Conservation (phyloP, 2,888 invertebrate species). For the Nomada ruficornis region DNA sequence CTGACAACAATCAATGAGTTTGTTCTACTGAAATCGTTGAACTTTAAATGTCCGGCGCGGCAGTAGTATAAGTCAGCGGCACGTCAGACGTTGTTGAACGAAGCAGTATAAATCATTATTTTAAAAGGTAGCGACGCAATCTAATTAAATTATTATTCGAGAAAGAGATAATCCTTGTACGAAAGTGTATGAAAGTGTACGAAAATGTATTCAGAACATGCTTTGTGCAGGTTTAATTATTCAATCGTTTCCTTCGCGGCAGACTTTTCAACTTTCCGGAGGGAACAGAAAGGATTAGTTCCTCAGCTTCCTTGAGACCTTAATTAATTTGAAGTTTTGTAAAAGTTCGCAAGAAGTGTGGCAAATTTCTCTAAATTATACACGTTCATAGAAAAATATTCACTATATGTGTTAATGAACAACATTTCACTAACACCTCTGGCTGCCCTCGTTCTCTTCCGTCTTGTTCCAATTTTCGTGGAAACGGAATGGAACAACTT, state of each 20-base stretch:
- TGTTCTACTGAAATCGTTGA: not conserved
- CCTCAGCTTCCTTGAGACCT: not conserved
- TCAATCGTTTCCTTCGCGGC: constrained; percentile 2
- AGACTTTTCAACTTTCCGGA: not conserved
- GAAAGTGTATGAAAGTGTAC: not conserved
- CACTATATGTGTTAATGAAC: not conserved
- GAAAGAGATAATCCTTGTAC: too few species aligned
- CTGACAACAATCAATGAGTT: not conserved
- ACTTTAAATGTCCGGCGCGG: too few species aligned
- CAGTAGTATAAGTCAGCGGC: not conserved
- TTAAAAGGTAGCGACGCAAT: too few species aligned
- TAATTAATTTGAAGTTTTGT: not conserved
- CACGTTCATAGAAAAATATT: not conserved
- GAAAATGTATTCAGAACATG: not conserved
- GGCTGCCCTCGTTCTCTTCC: not conserved
- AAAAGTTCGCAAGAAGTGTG: not conserved
- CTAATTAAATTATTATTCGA: too few species aligned
- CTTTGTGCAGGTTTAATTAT: not conserved
- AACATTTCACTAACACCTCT: not conserved
- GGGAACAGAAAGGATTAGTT: constrained; percentile 3
- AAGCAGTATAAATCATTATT: too few species aligned
- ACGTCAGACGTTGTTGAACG: too few species aligned
- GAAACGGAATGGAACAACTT: constrained; percentile 13
- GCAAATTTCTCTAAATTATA: not conserved
- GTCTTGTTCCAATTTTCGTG: constrained; percentile 1